Evolutionary conservation across 2,797 vertebrate species (phyloP).

Genomic region (Coranthus polyacanthus): DNA sequence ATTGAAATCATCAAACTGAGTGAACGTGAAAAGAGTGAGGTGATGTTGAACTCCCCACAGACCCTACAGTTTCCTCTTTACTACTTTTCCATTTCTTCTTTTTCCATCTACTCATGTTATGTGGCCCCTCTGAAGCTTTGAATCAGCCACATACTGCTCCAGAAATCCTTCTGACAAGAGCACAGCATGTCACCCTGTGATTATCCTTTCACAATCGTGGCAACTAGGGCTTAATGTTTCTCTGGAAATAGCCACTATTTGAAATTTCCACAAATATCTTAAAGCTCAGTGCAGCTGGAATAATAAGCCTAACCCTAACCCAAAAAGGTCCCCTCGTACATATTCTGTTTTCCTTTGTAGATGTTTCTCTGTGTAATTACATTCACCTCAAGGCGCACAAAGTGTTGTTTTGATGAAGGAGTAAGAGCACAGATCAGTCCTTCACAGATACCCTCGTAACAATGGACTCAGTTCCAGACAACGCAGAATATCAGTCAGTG

Average conservation of each 20-base stretch:
- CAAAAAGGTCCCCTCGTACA: constrained; percentile 4
- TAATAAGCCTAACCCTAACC: constrained; percentile 14
- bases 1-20: no score
- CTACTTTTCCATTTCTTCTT: constrained; percentile 3
- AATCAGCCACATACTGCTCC: constrained; percentile 39
- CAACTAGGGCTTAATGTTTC: constrained; percentile 36
- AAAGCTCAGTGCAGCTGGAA: constrained; percentile 20
- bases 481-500: constrained; percentile 43
- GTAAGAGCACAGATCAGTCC: constrained; percentile 37
- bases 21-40: no score
- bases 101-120: constrained; percentile 19
- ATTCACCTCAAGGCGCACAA: constrained; percentile 21
- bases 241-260: constrained; percentile 50
- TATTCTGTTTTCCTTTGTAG: constrained; percentile 18
- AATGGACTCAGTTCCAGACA: constrained; percentile 43
- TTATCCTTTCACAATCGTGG: constrained; percentile 62
- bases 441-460: constrained; percentile 41
- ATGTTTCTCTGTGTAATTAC: constrained; percentile 21
- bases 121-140: constrained; percentile 14
- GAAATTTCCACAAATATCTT: constrained; percentile 56
- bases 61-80: not conserved
- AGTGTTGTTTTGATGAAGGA: constrained; percentile 38
- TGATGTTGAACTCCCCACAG: no score
- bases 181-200: constrained; percentile 46
- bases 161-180: constrained; percentile 52